These are phyloP conservation scores for Fragum whitleyi DNA, from an alignment of 2,888 invertebrate species.

Conservation along the genomic window DNA sequence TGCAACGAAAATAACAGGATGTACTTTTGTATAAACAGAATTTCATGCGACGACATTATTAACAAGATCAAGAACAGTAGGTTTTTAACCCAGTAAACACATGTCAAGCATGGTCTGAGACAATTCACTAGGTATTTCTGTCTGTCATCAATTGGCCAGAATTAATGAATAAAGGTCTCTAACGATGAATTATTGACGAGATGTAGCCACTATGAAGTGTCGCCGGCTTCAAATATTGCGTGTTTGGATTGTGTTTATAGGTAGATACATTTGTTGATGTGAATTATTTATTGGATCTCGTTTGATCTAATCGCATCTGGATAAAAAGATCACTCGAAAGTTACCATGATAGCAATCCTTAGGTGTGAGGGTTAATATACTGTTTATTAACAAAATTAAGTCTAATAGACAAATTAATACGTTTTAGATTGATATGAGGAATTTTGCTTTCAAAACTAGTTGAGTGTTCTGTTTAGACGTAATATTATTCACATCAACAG, in stretches of 20 bases:
- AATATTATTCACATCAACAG: too few relatives aligned
- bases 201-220: neutral
- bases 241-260: slow-evolving; percentile 12
- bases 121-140: slow-evolving; percentile 21
- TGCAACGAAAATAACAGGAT: too few relatives aligned
- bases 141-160: slow-evolving; percentile 9
- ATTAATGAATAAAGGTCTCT: slow-evolving; percentile 28
- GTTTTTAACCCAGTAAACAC: slow-evolving; percentile 1
- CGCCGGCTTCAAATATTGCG: neutral
- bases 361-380: too few relatives aligned
- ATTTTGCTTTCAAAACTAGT: too few relatives aligned
- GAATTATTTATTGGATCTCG: neutral
- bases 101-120: neutral
- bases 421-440: too few relatives aligned
- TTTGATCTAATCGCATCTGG: slow-evolving; percentile 2
- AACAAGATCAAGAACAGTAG: neutral
- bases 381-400: too few relatives aligned
- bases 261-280: slow-evolving; percentile 21
- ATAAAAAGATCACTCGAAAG: neutral
- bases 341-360: neutral
- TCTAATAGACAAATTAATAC: too few relatives aligned
- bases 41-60: too few relatives aligned
- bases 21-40: too few relatives aligned
- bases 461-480: too few relatives aligned
- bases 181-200: slow-evolving; percentile 22